Conservation (phyloP, 2,888 invertebrate species). For the Xanthorhoe spadicearia region DNA sequence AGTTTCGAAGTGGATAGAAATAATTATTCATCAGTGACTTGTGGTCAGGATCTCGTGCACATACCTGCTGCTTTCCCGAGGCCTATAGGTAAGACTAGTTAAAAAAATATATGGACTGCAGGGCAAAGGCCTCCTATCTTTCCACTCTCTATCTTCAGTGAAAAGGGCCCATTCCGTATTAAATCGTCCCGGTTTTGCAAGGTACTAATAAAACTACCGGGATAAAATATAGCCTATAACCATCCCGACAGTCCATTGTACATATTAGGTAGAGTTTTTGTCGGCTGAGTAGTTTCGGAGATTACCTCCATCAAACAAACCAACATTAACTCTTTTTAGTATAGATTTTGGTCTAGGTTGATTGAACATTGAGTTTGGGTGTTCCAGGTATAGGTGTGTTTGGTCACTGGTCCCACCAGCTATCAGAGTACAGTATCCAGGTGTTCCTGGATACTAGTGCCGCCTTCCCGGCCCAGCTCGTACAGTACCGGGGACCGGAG, state of each 20-base stretch:
- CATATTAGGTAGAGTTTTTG: too few relatives aligned
- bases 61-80: constrained; percentile 72
- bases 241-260: too few relatives aligned
- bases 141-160: too few relatives aligned
- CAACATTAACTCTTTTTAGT: too few relatives aligned
- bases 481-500: constrained; percentile 25
- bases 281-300: too few relatives aligned
- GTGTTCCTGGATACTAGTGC: constrained; percentile 64
- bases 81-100: constrained; percentile 63
- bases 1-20: constrained; percentile 71
- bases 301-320: too few relatives aligned
- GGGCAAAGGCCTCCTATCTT: too few relatives aligned
- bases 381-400: constrained; percentile 73
- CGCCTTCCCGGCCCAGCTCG: constrained; percentile 38
- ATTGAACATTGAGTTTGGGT: neutral
- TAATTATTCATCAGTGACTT: constrained; percentile 75
- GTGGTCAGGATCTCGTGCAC: constrained; percentile 66
- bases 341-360: too few relatives aligned
- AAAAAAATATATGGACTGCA: neutral
- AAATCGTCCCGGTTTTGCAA: too few relatives aligned
- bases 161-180: too few relatives aligned
- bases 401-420: constrained; percentile 68
- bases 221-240: too few relatives aligned
- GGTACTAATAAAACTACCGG: too few relatives aligned
- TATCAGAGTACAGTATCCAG: constrained; percentile 73